Base-by-base conservation (phyloP, 2,113 vertebrate species). In the Zapornia atra region DNA sequence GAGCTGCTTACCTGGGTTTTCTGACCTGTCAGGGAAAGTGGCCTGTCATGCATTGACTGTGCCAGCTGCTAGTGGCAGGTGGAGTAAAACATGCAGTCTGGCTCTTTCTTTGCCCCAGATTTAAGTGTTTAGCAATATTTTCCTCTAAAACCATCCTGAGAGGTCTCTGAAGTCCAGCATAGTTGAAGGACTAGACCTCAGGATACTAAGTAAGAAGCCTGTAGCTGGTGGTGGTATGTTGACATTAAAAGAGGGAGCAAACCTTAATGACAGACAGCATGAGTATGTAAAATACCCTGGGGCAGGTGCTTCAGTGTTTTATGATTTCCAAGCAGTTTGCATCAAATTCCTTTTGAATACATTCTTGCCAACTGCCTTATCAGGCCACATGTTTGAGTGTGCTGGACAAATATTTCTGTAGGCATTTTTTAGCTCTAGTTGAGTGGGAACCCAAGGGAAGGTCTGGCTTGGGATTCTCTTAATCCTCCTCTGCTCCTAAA, bases 21-120 rank as follows among this genome's bases (percentile, higher is more conserved):
- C 36, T 21, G 70, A 57, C 14, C 8, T 0, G 0, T 36, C 7
- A 20, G 16, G 38, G 20, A 20, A 29, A 8, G 46, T 10, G 8
- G 11, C 10, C 1, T 4, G 28, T 33, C 3, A 7, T 29, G 34
- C 50, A 18, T n/a, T 29, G 40, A 16, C 5, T 10, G 12, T n/a
- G 26, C 40, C 8, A 15, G 46, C 54, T 2, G 0, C 8, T 31
- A 36, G 33, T 24, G 48, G 44, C 40, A 29, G 40, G 19, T 51
- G 15, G n/a, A 7, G 15, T 12, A 14, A 57, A 69, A 22, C 33
- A 19, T 0, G 0, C 11, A 1, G 19, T n/a, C 56, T 70, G 75
- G 5, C 28, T 53, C 34, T 31, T 34, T 19, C 20, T 57, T 21
- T 50, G 21, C 38, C 29, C 44, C 11, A 0, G 22, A 8, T 38